Evolutionary conservation across 2,797 vertebrate genomes (phyloP).

Genomic region (Anniella stebbinsi): DNA sequence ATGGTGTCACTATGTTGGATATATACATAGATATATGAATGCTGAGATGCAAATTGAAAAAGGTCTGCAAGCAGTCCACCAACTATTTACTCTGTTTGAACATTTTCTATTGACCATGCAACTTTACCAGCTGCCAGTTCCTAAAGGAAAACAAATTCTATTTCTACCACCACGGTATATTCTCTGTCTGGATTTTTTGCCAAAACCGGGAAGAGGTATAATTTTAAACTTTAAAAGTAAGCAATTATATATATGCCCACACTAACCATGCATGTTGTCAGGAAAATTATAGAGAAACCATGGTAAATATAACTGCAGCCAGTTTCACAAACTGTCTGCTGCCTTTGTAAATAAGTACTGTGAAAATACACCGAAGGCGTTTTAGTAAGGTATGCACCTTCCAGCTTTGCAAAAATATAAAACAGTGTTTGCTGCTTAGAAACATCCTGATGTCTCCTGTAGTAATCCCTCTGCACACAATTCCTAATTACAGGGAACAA

Average conservation of each 20-base stretch:
- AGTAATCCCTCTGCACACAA: background rate
- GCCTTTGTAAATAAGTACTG: slow-evolving; percentile 61
- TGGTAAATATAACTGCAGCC: slow-evolving; percentile 58
- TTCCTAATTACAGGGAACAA: background rate
- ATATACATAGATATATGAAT: background rate
- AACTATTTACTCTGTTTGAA: background rate
- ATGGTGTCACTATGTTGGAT: background rate
- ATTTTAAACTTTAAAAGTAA: slow-evolving; percentile 33
- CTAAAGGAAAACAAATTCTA: slow-evolving; percentile 19
- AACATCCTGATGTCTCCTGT: slow-evolving; percentile 4
- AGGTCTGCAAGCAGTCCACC: background rate
- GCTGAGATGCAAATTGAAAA: background rate
- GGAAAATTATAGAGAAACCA: slow-evolving; percentile 63
- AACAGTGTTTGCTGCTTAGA: slow-evolving; percentile 12
- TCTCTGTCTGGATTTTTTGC: slow-evolving; percentile 36
- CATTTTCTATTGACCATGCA: background rate
- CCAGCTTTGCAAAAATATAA: slow-evolving; percentile 50
- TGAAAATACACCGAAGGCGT: slow-evolving; percentile 63
- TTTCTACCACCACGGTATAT: slow-evolving; percentile 35
- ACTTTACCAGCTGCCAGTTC: background rate
- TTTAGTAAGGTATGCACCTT: slow-evolving; percentile 45
- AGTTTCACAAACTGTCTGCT: slow-evolving; percentile 53
- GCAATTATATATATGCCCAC: slow-evolving; percentile 9
- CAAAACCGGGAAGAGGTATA: slow-evolving; percentile 37
- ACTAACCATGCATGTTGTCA: slow-evolving; percentile 35